A percentile compares a stretch with the other conserved stretches of the same genome.
Conservation (phyloP, 2,797 vertebrate species). For the Atherinosoma microstoma region DNA sequence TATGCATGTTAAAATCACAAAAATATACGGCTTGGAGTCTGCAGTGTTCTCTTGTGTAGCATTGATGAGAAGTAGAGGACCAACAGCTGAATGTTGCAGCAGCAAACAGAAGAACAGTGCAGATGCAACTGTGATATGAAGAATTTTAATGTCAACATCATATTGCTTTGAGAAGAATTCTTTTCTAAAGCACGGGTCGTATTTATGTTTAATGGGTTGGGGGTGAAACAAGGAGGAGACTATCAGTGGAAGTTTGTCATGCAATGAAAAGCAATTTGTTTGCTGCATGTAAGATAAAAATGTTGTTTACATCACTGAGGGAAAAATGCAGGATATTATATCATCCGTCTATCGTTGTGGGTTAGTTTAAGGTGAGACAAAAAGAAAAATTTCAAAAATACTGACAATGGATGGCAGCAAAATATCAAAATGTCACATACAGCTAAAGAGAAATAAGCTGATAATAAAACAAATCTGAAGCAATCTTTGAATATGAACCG, state of each 20-base stretch:
- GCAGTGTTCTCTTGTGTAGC: slow-evolving; percentile 28
- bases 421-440: no score
- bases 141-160: background rate
- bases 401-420: no score
- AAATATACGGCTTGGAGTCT: slow-evolving; percentile 28
- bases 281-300: background rate
- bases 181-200: background rate
- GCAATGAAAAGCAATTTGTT: background rate
- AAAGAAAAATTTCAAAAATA: no score
- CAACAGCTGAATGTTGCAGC: slow-evolving; percentile 8
- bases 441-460: no score
- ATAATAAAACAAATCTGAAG: no score
- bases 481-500: no score
- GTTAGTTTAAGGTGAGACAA: no score
- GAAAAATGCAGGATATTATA: no score
- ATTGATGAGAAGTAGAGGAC: slow-evolving; percentile 36
- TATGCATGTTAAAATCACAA: slow-evolving; percentile 49
- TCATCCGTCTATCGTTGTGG: no score
- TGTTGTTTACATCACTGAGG: no score
- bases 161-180: background rate
- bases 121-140: background rate
- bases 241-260: background rate
- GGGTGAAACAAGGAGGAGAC: background rate
- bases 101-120: slow-evolving; percentile 14
- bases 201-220: background rate